phyloP scores from a whole-genome alignment of 2,797 vertebrate species.

The Sebastes minor region DNA sequence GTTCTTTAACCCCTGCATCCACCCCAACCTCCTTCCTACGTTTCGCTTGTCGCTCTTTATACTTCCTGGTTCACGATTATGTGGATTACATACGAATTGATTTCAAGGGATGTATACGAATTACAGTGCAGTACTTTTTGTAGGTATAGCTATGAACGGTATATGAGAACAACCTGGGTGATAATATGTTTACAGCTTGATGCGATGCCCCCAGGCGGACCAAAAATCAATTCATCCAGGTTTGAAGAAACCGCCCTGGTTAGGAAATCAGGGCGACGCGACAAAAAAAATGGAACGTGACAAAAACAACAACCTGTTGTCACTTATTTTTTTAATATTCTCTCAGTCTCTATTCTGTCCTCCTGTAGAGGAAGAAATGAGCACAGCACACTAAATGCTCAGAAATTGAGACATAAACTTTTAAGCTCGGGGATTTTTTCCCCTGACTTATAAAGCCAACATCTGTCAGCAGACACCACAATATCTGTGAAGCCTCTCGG shows the following conservation, averaged over 20 bases:
- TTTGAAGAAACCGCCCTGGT: background rate
- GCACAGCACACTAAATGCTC: background rate
- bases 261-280: background rate
- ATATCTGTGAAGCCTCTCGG: constrained; percentile 37
- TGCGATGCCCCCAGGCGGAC: background rate
- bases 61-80: no score
- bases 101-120: no score
- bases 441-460: background rate
- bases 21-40: no score
- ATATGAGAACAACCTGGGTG: no score
- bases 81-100: no score
- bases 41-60: no score
- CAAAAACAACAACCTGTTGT: background rate
- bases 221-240: background rate
- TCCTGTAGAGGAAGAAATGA: background rate
- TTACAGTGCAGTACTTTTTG: no score
- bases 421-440: background rate
- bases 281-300: background rate
- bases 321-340: background rate
- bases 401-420: constrained; percentile 23
- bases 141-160: no score
- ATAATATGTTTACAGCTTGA: background rate
- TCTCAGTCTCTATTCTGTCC: background rate
- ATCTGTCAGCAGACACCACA: constrained; percentile 38
- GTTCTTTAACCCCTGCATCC: no score